phyloP scores from a whole-genome alignment of 2,113 vertebrate species.

The Atractosteus spatula region DNA sequence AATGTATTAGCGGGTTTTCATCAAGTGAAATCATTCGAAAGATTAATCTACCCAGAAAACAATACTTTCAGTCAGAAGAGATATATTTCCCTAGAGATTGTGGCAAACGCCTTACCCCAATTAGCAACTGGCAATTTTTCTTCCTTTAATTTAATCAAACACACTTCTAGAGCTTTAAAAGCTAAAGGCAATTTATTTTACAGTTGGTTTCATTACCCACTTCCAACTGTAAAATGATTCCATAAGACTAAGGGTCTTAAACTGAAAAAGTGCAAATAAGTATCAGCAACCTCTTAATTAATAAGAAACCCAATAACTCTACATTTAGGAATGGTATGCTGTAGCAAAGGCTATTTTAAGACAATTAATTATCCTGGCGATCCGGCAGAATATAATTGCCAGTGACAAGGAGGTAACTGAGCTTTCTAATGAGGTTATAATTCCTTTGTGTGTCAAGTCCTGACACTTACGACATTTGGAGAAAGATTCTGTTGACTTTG shows the following conservation, averaged over 20 bases:
- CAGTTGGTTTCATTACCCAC: slow-evolving; percentile 51
- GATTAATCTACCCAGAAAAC: slow-evolving; percentile 9
- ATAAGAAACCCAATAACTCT: slow-evolving; percentile 39
- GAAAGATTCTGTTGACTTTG: slow-evolving; percentile 13
- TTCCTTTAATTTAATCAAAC: slow-evolving; percentile 18
- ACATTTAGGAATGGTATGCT: neutral
- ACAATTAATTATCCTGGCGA: slow-evolving; percentile 26
- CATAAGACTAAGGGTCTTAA: slow-evolving; percentile 29
- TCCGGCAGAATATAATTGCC: slow-evolving; percentile 32
- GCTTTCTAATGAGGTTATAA: slow-evolving; percentile 44
- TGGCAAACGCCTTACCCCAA: slow-evolving; percentile 1
- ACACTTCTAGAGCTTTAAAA: slow-evolving; percentile 22
- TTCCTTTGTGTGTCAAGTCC: slow-evolving; percentile 20
- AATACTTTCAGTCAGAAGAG: neutral
- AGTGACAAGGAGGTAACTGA: slow-evolving; percentile 37
- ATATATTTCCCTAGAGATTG: neutral
- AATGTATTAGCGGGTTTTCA: neutral
- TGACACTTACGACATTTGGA: slow-evolving; percentile 23
- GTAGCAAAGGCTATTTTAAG: neutral
- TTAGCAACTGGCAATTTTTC: slow-evolving; percentile 7
- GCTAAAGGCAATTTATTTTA: slow-evolving; percentile 52
- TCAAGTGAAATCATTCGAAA: neutral
- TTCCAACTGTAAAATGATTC: slow-evolving; percentile 55
- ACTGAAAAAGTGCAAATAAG: slow-evolving; percentile 27
- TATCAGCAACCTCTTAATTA: slow-evolving; percentile 56